Conservation (phyloP, 1,140 invertebrate species). For the Asbolus verrucosus region DNA sequence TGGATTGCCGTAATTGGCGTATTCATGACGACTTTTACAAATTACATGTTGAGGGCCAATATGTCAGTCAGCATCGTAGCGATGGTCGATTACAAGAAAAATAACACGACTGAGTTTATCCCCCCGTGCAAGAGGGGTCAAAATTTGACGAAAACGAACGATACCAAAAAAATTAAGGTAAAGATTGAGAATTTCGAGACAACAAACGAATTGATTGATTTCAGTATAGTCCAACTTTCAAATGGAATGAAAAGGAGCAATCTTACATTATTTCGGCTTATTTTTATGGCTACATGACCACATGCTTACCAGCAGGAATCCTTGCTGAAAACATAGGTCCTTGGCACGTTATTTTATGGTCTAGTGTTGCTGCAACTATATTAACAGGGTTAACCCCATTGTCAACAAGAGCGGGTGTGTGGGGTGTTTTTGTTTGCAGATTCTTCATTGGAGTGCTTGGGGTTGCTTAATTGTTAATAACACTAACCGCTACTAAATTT, state of each 20-base stretch:
- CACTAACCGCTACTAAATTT: not conserved
- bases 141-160: too few species aligned
- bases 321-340: conserved; percentile 61
- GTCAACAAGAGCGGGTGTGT: not conserved
- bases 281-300: conserved; percentile 70
- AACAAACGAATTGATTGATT: not conserved
- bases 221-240: conserved; percentile 61
- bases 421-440: not conserved
- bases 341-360: conserved; percentile 68
- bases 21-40: conserved; percentile 30
- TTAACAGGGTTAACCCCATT: not conserved
- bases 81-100: conserved; percentile 9
- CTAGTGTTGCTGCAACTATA: not conserved
- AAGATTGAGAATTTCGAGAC: too few species aligned
- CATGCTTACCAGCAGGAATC: conserved; percentile 45
- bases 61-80: conserved; percentile 18
- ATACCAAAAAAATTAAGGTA: not conserved
- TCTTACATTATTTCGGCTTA: conserved; percentile 74
- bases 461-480: not conserved
- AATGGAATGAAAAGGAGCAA: conserved; percentile 71
- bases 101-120: not conserved
- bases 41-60: conserved; percentile 45
- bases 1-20: conserved; percentile 21
- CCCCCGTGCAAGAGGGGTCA: not conserved
- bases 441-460: conserved; percentile 3